Conservation (phyloP, 1,140 invertebrate genomes). For the Zaprionus davidi region DNA sequence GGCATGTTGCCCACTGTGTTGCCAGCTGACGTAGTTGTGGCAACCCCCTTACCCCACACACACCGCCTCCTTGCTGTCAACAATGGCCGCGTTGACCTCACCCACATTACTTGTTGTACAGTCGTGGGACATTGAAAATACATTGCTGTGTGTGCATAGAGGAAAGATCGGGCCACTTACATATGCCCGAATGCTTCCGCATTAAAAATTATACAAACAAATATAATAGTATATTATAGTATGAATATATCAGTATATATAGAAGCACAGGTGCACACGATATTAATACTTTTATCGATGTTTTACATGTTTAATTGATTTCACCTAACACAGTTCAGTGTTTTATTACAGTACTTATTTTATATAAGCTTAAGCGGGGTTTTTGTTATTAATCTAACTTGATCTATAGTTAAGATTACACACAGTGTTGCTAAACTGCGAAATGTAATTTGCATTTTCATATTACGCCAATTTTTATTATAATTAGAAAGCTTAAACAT, state of each 20-base stretch:
- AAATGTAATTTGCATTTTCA: neutral
- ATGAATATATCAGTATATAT: neutral
- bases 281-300: neutral
- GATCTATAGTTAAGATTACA: neutral
- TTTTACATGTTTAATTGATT: too few species aligned
- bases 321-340: neutral
- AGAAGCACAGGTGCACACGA: neutral
- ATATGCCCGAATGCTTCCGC: constrained; percentile 28
- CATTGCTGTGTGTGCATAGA: constrained; percentile 44
- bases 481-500: constrained; percentile 8
- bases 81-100: constrained; percentile 67
- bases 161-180: constrained; percentile 18
- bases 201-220: neutral
- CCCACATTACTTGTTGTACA: constrained; percentile 63
- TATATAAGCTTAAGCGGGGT: neutral
- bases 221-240: neutral
- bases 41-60: neutral
- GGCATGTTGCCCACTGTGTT: constrained; percentile 75
- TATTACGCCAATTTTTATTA: neutral
- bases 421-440: neutral
- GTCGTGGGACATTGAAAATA: constrained; percentile 65
- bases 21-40: constrained; percentile 54
- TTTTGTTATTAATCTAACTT: neutral
- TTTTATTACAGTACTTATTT: neutral
- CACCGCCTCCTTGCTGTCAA: neutral